phyloP scores from a whole-genome alignment of 2,113 vertebrate species.

The Platanista minor region DNA sequence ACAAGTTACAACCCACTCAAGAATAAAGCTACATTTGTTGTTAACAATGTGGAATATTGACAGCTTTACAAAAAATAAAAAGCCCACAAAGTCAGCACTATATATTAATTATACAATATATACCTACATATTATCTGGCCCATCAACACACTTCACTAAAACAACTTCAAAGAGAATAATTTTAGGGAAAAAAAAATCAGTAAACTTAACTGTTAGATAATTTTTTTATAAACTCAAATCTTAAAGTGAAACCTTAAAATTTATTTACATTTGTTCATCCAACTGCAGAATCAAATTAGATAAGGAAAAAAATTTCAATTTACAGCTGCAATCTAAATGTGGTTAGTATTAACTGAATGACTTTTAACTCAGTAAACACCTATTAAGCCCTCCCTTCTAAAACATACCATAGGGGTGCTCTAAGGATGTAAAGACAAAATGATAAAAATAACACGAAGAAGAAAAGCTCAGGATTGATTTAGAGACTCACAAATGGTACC shows the following conservation, averaged over 20 bases:
- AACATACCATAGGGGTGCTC: background rate
- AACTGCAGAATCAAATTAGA: background rate
- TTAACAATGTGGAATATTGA: background rate
- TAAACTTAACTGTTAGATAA: background rate
- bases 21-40: background rate
- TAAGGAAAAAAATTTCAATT: background rate
- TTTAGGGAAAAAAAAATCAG: background rate
- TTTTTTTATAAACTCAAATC: slow-evolving; percentile 3
- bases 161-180: slow-evolving; percentile 3
- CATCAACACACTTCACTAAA: background rate
- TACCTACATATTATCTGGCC: background rate
- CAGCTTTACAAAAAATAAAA: background rate
- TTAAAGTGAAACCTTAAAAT: background rate
- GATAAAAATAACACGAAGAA: background rate
- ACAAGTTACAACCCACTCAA: background rate
- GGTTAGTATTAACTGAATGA: background rate
- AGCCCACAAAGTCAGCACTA: background rate
- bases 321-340: background rate
- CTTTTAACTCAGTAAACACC: background rate
- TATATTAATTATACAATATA: slow-evolving; percentile 1
- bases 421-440: background rate
- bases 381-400: background rate
- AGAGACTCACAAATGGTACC: background rate
- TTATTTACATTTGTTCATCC: background rate
- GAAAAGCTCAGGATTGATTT: background rate